Evolutionary conservation across 1,140 invertebrate genomes (phyloP).

Genomic region (Drosophila varians): DNA sequence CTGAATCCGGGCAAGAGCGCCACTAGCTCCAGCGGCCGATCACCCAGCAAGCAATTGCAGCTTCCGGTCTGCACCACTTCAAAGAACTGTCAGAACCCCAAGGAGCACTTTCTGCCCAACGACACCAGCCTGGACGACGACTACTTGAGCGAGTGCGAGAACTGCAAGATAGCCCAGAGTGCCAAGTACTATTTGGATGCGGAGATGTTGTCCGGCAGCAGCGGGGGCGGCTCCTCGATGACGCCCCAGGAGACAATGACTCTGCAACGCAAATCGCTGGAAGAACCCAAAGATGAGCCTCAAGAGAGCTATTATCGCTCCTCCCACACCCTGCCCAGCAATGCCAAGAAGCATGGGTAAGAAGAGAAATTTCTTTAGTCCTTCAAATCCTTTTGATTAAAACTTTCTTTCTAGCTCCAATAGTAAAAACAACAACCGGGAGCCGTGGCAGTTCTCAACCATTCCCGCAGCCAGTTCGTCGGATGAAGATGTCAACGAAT

Average conservation of each 20-base stretch:
- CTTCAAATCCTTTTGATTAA: too few relatives aligned
- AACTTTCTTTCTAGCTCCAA: slow-evolving; percentile 64
- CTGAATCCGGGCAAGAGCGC: slow-evolving; percentile 21
- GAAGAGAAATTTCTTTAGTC: too few relatives aligned
- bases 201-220: slow-evolving; percentile 82
- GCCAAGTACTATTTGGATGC: slow-evolving; percentile 87
- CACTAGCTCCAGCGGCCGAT: slow-evolving; percentile 19
- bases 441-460: slow-evolving; percentile 87
- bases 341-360: slow-evolving; percentile 87
- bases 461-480: slow-evolving; percentile 86
- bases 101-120: slow-evolving; percentile 83
- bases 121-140: slow-evolving; percentile 87
- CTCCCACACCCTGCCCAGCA: slow-evolving; percentile 88
- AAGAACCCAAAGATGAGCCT: slow-evolving; percentile 84
- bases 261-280: slow-evolving; percentile 86
- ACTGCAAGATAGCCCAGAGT: slow-evolving; percentile 90
- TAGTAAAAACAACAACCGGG: slow-evolving; percentile 85
- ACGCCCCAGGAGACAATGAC: slow-evolving; percentile 89
- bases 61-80: slow-evolving; percentile 82
- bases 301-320: slow-evolving; percentile 87
- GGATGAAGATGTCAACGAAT: slow-evolving; percentile 83
- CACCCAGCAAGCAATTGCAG: slow-evolving; percentile 71
- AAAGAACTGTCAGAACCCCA: slow-evolving; percentile 82
- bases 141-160: slow-evolving; percentile 92
- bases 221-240: slow-evolving; percentile 77